Base-by-base conservation (phyloP, 2,797 vertebrate genomes). In the Betta splendens region DNA sequence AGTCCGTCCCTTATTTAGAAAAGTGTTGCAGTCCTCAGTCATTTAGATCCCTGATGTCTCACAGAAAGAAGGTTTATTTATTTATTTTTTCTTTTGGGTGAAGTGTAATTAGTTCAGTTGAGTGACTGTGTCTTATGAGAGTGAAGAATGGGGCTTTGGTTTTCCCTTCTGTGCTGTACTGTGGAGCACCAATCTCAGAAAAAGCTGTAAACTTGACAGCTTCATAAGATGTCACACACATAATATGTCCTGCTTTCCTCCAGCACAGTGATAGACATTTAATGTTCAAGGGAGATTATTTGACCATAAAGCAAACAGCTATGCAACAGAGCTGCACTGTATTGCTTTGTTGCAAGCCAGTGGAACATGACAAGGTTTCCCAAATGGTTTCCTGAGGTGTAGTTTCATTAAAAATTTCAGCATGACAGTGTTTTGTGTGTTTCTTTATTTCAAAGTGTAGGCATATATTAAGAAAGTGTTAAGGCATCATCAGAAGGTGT, bases 241-340 rank as follows among this genome's bases (percentile, higher is more conserved):
- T 75, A 63, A 57, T 25, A 46, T 56, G 76, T 54, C 50, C 55
- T 64, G 29, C 61, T 69, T 67, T 42, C 42, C 56, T 60, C n/a
- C 29, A 39, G 52, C 60, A 77, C 56, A 13, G 43, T 71, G 63
- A 75, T 58, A 60, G 73, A 75, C 58, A 74, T 73, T 68, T 79
- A 76, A 79, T 79, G 77, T 73, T 72, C 68, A 70, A 57, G 69
- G 74, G 75, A 81, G 63, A 69, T 29, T 50, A 65, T 75, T 44
- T 43, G 72, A 65, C 54, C 35, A 45, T 58, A 62, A 77, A 79
- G 50, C 68, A 74, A 69, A 69, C 33, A 61, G 59, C 65, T 29
- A 38, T 38, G 48, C 42, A 77, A 58, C 66, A 77, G 62, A 74
- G 56, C n/a, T n/a, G n/a, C 58, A 40, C 20, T 21, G 37, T n/a